phyloP scores from a whole-genome alignment of 2,888 invertebrate species.

The Omphaloscelis lunosa region DNA sequence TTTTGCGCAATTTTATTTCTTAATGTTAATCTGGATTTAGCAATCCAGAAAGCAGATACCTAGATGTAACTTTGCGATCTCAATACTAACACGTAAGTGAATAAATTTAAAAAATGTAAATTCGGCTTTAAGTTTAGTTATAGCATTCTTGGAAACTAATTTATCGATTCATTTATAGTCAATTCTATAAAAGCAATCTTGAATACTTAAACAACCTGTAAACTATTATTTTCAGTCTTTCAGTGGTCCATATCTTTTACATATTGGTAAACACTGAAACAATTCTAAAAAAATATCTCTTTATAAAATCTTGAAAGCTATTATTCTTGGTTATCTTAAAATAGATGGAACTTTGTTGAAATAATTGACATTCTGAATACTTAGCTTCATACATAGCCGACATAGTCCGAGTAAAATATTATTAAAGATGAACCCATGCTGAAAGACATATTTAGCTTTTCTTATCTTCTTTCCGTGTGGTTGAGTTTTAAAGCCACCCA shows the following conservation, averaged over 20 bases:
- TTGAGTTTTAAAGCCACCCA: no score
- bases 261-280: neutral
- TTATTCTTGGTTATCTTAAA: neutral
- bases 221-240: neutral
- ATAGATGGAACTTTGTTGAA: neutral
- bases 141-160: no score
- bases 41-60: no score
- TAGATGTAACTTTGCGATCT: no score
- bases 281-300: neutral
- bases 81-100: no score
- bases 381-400: neutral
- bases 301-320: neutral
- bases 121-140: no score
- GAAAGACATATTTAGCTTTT: neutral
- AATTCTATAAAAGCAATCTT: neutral
- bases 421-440: neutral
- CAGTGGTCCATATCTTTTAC: neutral
- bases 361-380: constrained; percentile 16
- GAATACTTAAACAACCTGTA: neutral
- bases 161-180: neutral
- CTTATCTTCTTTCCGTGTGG: no score
- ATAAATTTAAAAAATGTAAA: no score
- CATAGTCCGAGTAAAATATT: neutral
- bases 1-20: no score
- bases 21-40: no score